Conservation (phyloP, 1,140 invertebrate species). For the Drosophila arawakana region DNA sequence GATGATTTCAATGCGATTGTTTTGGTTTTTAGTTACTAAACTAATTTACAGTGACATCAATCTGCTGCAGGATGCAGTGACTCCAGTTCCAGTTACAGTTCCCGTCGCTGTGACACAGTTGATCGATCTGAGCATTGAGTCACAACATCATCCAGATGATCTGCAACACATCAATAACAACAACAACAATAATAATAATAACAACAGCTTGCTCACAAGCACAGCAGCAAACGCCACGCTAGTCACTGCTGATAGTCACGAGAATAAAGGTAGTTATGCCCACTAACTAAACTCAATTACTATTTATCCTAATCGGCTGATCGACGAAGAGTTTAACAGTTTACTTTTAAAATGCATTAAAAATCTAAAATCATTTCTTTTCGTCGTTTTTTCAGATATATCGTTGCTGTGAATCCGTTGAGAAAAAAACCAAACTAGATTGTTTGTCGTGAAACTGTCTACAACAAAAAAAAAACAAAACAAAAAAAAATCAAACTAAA, state of each 20-base stretch:
- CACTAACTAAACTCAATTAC: not conserved
- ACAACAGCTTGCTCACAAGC: conserved; percentile 82
- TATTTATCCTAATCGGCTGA: not conserved
- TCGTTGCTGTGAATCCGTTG: conserved; percentile 83
- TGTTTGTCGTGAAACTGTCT: conserved; percentile 64
- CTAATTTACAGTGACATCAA: conserved; percentile 57
- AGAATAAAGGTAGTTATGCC: conserved; percentile 78
- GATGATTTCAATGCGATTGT: not conserved
- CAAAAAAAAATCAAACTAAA: not conserved
- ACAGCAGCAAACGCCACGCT: conserved; percentile 81
- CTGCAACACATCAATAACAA: conserved; percentile 77
- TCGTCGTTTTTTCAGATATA: conserved; percentile 63
- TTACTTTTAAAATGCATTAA: not conserved
- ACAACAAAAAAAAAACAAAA: conserved; percentile 13
- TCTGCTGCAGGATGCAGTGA: conserved; percentile 56
- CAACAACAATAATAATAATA: conserved; percentile 68
- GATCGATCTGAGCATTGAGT: conserved; percentile 83
- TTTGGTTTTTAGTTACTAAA: not conserved
- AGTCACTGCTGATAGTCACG: conserved; percentile 85
- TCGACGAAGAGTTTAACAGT: not conserved
- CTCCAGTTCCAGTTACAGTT: conserved; percentile 72
- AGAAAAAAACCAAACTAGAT: conserved; percentile 70
- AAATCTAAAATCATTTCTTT: not conserved
- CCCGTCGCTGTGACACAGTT: conserved; percentile 72
- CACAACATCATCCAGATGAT: conserved; percentile 67